Percentiles rank a stretch among this genome's conserved stretches.
Evolutionary conservation across 2,797 vertebrate genomes (phyloP).

Genomic region (Semotilus atromaculatus): DNA sequence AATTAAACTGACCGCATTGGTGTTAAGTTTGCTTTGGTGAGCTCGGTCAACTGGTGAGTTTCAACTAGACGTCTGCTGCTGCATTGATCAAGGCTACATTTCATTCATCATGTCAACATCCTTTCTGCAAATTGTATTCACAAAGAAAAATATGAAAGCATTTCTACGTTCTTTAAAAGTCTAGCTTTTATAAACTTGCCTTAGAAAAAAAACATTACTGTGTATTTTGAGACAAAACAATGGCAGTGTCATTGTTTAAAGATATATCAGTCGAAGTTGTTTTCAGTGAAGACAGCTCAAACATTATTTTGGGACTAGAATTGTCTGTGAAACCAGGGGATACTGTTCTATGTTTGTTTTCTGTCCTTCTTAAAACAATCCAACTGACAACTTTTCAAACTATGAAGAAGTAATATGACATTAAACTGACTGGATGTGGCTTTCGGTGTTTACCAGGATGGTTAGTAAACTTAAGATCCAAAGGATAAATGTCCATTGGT

Average conservation of each 20-base stretch:
- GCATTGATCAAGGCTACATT: background rate
- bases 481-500: background rate
- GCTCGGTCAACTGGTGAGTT: conserved; percentile 1
- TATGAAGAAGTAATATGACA: background rate
- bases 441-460: background rate
- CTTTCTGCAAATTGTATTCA: conserved; percentile 14
- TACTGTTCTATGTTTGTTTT: background rate
- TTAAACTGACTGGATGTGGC: background rate
- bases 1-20: background rate
- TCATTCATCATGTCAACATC: conserved; percentile 8
- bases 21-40: conserved; percentile 25
- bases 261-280: background rate
- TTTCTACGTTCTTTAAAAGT: background rate
- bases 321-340: background rate
- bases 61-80: background rate
- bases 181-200: background rate
- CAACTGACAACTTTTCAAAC: background rate
- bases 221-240: background rate
- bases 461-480: background rate
- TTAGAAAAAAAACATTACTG: background rate
- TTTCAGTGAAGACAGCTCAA: background rate
- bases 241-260: background rate
- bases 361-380: background rate
- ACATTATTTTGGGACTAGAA: background rate
- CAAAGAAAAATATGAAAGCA: background rate